A percentile compares a stretch with the other conserved stretches of the same genome.
Conservation (phyloP, 2,888 invertebrate species). For the Matsumyia berberina region DNA sequence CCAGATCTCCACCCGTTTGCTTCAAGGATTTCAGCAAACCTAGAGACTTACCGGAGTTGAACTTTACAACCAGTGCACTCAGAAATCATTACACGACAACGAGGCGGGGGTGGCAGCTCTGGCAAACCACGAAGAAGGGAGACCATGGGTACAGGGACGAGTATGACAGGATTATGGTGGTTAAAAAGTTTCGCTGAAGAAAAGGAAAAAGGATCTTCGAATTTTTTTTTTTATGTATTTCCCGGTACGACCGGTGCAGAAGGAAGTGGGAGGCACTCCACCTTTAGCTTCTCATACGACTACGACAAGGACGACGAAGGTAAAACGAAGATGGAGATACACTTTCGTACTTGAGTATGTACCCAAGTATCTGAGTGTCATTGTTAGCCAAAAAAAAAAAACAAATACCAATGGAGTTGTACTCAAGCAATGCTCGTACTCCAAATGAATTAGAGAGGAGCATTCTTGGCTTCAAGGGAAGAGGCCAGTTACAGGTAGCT, state of each 20-base stretch:
- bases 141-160: too few relatives aligned
- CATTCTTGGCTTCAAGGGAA: neutral
- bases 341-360: neutral
- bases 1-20: slow-evolving; percentile 19
- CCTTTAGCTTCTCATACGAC: neutral
- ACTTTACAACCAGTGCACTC: slow-evolving; percentile 57
- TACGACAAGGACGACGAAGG: slow-evolving; percentile 1
- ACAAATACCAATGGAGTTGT: slow-evolving; percentile 2
- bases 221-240: slow-evolving; percentile 32
- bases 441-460: slow-evolving; percentile 41
- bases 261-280: neutral
- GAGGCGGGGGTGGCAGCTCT: neutral
- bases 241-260: slow-evolving; percentile 1
- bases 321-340: neutral
- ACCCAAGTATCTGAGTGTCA: neutral
- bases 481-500: slow-evolving; percentile 42
- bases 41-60: slow-evolving; percentile 35
- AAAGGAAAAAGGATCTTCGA: slow-evolving; percentile 10
- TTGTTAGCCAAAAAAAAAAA: neutral
- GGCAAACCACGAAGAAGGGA: slow-evolving; percentile 8
- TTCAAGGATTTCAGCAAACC: slow-evolving; percentile 5
- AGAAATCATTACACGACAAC: slow-evolving; percentile 47
- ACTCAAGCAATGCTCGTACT: slow-evolving; percentile 13
- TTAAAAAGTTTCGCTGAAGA: slow-evolving; percentile 48
- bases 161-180: slow-evolving; percentile 62